Evolutionary conservation across 2,797 vertebrate genomes (phyloP), one percentile per base, ranked within the genome.

Genomic region (Malurus splendens): DNA sequence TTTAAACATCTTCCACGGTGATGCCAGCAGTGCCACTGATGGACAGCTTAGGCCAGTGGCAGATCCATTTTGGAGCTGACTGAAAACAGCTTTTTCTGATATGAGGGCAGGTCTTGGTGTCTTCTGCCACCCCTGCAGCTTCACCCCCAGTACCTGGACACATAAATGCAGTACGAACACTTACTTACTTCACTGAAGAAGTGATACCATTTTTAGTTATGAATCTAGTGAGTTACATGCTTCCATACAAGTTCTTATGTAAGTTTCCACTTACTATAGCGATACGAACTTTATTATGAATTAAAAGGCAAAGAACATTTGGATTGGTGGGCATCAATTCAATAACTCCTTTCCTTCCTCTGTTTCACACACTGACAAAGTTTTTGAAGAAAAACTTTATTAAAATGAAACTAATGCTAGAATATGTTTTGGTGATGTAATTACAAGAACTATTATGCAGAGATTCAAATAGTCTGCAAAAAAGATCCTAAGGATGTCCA

Each of bases 131-230:
- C 24, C 23, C 56, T 57, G 18, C 14, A 80, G 25, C 22, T 12
- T 6, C 17, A 36, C 8, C 17, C 17, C 14, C 51, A 61, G 19
- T 32, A 66, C 8, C 24, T 56, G 22, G n/a, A n/a, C 56, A 56
- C 0, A 0, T 19, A 54, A 65, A 77, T 6, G 7, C 28, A 65
- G 61, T 10, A 54, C 3, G 0, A 86, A 73, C 30, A 42, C 17
- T 45, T 62, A 48, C 36, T 59, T 55, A 65, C 12, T 55, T 9
- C 3, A 0, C 60, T 56, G 36, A 83, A 64, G 12, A 68, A 72
- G 18, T 14, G 3, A 54, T 32, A 54, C 0, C 6, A 18, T 16
- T 75, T 83, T 57, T 28, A 72, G 25, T 32, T 47, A 56, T 7
- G 2, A 61, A 59, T 61, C 39, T 25, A 42, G 38, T 36, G 22